These are phyloP conservation scores for Catharus ustulatus DNA, from an alignment of 2,797 vertebrate species.

Conservation along the genomic window DNA sequence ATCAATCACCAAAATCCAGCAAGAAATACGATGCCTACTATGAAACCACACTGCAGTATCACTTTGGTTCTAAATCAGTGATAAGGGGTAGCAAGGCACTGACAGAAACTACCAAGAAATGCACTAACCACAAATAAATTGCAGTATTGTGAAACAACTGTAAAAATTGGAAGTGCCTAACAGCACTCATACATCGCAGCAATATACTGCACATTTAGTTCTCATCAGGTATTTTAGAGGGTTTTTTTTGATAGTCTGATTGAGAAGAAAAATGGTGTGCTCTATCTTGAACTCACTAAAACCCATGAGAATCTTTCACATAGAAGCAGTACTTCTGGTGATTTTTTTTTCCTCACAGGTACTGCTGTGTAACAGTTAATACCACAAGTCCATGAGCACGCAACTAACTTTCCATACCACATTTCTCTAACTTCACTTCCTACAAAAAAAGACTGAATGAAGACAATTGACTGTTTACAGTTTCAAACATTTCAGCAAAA, in stretches of 20 bases:
- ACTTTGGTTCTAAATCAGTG: background rate
- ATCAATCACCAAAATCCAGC: background rate
- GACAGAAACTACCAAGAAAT: background rate
- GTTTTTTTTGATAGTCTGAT: background rate
- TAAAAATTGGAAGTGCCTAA: background rate
- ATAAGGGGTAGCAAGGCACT: rapidly evolving
- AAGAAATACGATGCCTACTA: rapidly evolving
- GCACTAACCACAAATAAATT: background rate
- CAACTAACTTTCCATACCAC: background rate
- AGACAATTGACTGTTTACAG: background rate
- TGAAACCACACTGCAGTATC: background rate
- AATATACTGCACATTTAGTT: background rate
- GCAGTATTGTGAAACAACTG: background rate
- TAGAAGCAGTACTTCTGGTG: background rate
- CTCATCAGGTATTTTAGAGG: background rate
- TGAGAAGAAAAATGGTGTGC: no score
- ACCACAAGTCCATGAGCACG: background rate
- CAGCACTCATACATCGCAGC: background rate
- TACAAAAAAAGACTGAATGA: background rate
- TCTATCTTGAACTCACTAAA: background rate
- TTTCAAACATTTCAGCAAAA: background rate
- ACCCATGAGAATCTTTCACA: background rate
- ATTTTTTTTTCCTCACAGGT: background rate
- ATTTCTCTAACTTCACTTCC: background rate
- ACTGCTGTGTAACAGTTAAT: background rate